Evolutionary conservation across 2,113 vertebrate species (phyloP).

Genomic region (Arothron firmamentum): DNA sequence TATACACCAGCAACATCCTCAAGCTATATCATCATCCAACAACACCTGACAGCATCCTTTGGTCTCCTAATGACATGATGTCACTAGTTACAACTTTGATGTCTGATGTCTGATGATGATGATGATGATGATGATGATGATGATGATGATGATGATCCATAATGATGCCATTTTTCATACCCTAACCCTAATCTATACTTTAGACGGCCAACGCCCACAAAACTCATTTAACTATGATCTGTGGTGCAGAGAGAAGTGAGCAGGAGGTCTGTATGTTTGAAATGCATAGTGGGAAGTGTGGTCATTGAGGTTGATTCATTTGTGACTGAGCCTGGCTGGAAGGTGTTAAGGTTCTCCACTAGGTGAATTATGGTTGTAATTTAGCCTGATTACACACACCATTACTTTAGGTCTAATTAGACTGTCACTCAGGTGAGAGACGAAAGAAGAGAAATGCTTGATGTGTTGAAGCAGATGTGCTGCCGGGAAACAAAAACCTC

Average conservation of each 20-base stretch:
- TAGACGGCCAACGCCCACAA: background rate
- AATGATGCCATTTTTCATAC: too few species aligned
- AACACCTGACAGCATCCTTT: too few species aligned
- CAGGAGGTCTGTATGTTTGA: constrained; percentile 18
- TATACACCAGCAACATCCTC: too few species aligned
- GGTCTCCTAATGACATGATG: too few species aligned
- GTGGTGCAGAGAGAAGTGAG: constrained; percentile 9
- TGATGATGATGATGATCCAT: too few species aligned
- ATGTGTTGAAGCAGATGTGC: constrained; percentile 2
- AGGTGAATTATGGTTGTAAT: constrained; percentile 66
- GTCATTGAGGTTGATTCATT: constrained; percentile 36
- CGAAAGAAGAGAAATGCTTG: constrained; percentile 15
- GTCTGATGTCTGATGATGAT: too few species aligned
- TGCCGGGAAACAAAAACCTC: background rate
- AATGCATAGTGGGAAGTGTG: constrained; percentile 37
- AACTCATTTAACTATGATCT: background rate
- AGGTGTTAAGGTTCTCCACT: constrained; percentile 28
- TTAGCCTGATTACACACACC: constrained; percentile 58
- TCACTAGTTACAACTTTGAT: too few species aligned
- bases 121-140: too few species aligned
- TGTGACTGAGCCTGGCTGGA: constrained; percentile 31
- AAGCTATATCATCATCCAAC: too few species aligned
- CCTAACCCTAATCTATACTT: too few species aligned
- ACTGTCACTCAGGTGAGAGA: constrained; percentile 44
- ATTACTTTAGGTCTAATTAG: constrained; percentile 63